phyloP scores from a whole-genome alignment of 2,113 vertebrate genomes.

The Setophaga kirtlandii region DNA sequence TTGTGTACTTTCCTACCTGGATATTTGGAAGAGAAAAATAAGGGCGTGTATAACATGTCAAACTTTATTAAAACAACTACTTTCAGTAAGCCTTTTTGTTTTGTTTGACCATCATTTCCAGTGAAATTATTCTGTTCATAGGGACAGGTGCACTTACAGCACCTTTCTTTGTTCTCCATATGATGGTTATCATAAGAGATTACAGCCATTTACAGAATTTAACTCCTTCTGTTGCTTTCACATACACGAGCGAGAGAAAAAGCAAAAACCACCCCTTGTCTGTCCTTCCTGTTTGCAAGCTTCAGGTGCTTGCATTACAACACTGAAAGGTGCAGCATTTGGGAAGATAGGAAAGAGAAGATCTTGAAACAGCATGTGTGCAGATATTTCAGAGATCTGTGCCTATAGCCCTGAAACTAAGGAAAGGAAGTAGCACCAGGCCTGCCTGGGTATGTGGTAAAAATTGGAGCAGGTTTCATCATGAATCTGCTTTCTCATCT shows the following conservation, averaged over 20 bases:
- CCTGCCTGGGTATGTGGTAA: background rate
- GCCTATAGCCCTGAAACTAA: background rate
- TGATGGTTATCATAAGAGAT: background rate
- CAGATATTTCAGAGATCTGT: background rate
- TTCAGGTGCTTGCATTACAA: background rate
- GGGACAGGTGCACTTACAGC: background rate
- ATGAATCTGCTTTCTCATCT: background rate
- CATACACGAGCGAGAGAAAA: fast-evolving
- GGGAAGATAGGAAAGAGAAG: background rate
- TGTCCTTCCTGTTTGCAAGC: background rate
- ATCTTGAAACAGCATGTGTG: background rate
- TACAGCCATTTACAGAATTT: background rate
- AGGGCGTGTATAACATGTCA: background rate
- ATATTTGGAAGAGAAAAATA: background rate
- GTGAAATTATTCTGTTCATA: background rate
- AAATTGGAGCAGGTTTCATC: background rate
- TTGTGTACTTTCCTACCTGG: background rate
- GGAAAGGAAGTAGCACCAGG: background rate
- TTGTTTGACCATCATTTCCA: background rate
- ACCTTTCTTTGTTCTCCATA: background rate
- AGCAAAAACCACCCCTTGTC: background rate
- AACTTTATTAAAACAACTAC: background rate
- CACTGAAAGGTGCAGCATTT: background rate
- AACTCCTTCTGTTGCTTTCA: background rate
- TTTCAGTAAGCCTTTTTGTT: background rate